phyloP scores from a whole-genome alignment of 2,888 invertebrate species.

The Microplitis manilae region DNA sequence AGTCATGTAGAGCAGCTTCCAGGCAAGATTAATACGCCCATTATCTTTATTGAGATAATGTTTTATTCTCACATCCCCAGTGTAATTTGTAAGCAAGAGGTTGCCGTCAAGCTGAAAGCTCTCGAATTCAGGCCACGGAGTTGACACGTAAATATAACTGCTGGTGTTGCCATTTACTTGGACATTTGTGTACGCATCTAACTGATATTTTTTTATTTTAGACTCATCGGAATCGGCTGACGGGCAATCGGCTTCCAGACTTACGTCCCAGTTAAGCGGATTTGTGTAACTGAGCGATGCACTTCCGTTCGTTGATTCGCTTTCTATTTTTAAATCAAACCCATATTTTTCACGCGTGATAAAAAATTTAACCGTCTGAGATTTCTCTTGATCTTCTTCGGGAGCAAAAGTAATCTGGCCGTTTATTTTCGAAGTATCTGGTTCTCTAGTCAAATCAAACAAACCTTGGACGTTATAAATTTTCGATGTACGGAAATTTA shows the following conservation, averaged over 20 bases:
- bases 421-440: slow-evolving; percentile 4
- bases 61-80: slow-evolving; percentile 63
- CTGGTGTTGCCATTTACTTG: slow-evolving; percentile 63
- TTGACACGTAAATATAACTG: slow-evolving; percentile 66
- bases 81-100: slow-evolving; percentile 61
- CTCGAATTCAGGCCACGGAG: slow-evolving; percentile 71
- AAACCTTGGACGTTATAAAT: slow-evolving; percentile 47
- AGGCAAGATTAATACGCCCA: slow-evolving; percentile 72
- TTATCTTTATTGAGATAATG: slow-evolving; percentile 68
- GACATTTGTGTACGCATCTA: slow-evolving; percentile 59
- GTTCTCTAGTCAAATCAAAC: slow-evolving; percentile 40
- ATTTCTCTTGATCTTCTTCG: slow-evolving; percentile 6
- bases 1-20: slow-evolving; percentile 74
- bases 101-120: slow-evolving; percentile 67
- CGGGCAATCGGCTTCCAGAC: slow-evolving; percentile 36
- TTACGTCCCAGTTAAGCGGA: slow-evolving; percentile 61
- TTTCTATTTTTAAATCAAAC: slow-evolving; percentile 44
- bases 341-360: slow-evolving; percentile 53
- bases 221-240: background rate
- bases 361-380: slow-evolving; percentile 46
- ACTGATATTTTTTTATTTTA: slow-evolving; percentile 41
- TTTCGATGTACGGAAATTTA: slow-evolving; percentile 45
- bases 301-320: slow-evolving; percentile 49
- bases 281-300: slow-evolving; percentile 56
- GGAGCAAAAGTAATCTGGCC: slow-evolving; percentile 9